Conservation (phyloP, 23 tunicate genomes). For the Aplidium turbinatum region DNA sequence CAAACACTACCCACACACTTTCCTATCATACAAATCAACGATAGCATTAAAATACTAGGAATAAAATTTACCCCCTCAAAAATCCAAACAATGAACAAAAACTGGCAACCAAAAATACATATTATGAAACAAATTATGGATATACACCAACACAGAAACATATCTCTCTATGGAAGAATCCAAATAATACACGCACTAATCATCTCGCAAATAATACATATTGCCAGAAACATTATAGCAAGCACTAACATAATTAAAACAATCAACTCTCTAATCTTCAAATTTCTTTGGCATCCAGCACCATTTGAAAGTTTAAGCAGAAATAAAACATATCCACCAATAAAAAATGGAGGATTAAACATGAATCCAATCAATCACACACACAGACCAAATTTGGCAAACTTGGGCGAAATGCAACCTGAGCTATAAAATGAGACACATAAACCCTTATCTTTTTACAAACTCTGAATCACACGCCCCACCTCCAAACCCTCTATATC, state of each 20-base stretch:
- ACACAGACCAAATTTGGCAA: too few species aligned
- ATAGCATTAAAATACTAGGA: conserved; percentile 5
- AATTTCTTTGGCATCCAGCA: too few species aligned
- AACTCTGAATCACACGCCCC: too few species aligned
- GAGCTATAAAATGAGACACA: too few species aligned
- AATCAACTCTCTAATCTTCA: too few species aligned
- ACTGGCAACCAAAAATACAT: neutral
- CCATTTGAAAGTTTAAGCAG: too few species aligned
- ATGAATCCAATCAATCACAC: too few species aligned
- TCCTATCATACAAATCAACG: neutral
- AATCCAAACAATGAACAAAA: neutral
- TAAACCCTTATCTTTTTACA: too few species aligned
- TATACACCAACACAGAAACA: neutral
- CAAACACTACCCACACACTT: neutral
- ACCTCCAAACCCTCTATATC: too few species aligned
- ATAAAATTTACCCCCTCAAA: neutral
- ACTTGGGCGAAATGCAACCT: too few species aligned
- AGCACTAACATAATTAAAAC: neutral
- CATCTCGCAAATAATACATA: conserved; percentile 1
- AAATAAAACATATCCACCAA: too few species aligned
- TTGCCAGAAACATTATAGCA: neutral
- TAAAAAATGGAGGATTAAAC: too few species aligned
- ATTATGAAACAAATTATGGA: neutral
- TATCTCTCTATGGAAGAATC: conserved; percentile 8
- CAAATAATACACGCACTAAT: conserved; percentile 1